phyloP scores from a whole-genome alignment of 2,888 invertebrate genomes.

The Hydriomena furcata region DNA sequence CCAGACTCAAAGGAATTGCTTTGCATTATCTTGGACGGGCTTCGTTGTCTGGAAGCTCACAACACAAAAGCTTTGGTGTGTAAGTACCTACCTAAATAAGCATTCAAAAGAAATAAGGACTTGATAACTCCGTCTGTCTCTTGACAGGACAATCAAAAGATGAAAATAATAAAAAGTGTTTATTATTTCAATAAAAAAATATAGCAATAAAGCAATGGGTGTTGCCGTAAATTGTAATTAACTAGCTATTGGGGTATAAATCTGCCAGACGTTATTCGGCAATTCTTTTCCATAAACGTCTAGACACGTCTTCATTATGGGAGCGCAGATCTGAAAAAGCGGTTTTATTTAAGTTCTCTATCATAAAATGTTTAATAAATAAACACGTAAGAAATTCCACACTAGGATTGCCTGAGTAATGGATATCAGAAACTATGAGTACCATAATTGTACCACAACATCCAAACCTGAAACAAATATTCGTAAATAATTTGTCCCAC shows the following conservation, averaged over 20 bases:
- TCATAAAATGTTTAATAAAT: too few species aligned
- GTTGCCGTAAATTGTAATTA: constrained; percentile 6
- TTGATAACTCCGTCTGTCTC: constrained; percentile 1
- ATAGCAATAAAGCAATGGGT: background rate
- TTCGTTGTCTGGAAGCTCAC: constrained; percentile 18
- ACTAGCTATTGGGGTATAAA: constrained; percentile 58
- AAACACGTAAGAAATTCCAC: too few species aligned
- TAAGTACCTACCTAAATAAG: constrained; percentile 8
- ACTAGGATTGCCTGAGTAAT: too few species aligned
- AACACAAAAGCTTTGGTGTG: constrained; percentile 14
- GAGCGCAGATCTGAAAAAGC: constrained; percentile 59
- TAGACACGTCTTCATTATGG: constrained; percentile 67
- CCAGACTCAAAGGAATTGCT: constrained; percentile 19
- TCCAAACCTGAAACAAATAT: too few species aligned
- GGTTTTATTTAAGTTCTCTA: too few species aligned
- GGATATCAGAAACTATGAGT: too few species aligned
- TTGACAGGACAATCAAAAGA: background rate
- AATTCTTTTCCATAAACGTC: constrained; percentile 70
- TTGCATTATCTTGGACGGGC: constrained; percentile 17
- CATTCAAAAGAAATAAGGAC: constrained; percentile 16
- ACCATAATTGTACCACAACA: too few species aligned
- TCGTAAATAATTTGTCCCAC: too few species aligned
- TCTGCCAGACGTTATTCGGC: constrained; percentile 71
- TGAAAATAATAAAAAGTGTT: background rate
- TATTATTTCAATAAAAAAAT: background rate